Evolutionary conservation across 1,140 invertebrate species (phyloP), one percentile per base, ranked within the genome.

Genomic region (Adoxophyes honmai): DNA sequence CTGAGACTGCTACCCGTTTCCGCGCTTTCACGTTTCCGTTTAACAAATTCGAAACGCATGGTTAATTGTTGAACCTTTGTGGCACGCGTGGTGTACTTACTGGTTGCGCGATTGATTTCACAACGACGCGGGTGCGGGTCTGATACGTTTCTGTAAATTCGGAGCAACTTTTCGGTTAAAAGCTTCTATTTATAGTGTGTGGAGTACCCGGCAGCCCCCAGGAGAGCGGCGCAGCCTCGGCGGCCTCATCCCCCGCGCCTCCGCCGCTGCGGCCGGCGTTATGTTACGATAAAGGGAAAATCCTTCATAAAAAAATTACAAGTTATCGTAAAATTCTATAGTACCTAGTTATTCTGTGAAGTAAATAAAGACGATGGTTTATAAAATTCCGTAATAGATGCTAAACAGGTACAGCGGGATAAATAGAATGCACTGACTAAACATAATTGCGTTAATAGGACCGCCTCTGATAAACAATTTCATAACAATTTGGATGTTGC

Each of bases 171-270:
- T 56, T 18, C 34, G 61, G 59, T 58, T 62, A 51, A 69, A 63
- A 63, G 67, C 54, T 57, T 62, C 60, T 69, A 63, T 69, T 66
- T 63, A 63, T 63, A 69, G n/a, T n/a, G n/a, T n/a, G n/a, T n/a
- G 42, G 53, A 44, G n/a, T 35, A 55, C 48, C 34, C 38, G 55
- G 34, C 15, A 44, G n/a, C 39, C 16, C 39, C 39, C 39, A 44
- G 39, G 39, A 44, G 39, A 44, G 39, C 14, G 1, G 6, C 2
- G n/a, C n/a, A n/a, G n/a, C n/a, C n/a, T n/a, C n/a, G n/a, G n/a
- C n/a, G n/a, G n/a, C n/a, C n/a, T n/a, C n/a, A n/a, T n/a, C n/a
- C n/a, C n/a, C n/a, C n/a, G n/a, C n/a, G n/a, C n/a, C n/a, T n/a
- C n/a, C n/a, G n/a, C n/a, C 36, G 39, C 15, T 16, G 9, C 38